These are phyloP conservation scores for Ischnus inquisitorius DNA, from an alignment of 2,888 invertebrate species.

Conservation along the genomic window DNA sequence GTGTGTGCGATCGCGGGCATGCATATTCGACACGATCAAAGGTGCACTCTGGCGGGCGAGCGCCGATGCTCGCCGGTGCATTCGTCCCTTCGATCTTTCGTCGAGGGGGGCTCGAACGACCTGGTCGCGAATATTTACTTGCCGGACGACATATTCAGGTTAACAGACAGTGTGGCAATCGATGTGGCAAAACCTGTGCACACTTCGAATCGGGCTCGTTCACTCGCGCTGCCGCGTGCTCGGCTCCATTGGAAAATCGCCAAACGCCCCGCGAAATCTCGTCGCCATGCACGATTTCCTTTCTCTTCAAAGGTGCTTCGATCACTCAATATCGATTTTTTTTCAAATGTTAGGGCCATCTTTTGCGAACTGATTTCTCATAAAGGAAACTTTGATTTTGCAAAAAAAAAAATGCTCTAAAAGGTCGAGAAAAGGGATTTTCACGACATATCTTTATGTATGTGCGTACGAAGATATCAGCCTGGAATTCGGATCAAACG, in stretches of 20 bases:
- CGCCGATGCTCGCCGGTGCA: conserved; percentile 55
- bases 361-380: too few species aligned
- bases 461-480: too few species aligned
- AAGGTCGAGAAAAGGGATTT: too few species aligned
- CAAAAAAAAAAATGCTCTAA: too few species aligned
- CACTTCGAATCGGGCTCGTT: neutral
- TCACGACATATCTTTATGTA: too few species aligned
- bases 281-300: too few species aligned
- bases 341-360: too few species aligned
- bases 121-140: conserved; percentile 67
- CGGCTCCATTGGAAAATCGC: conserved; percentile 56
- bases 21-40: conserved; percentile 50
- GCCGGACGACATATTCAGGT: conserved; percentile 68
- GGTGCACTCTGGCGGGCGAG: conserved; percentile 62
- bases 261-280: conserved; percentile 17
- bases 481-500: too few species aligned
- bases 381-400: too few species aligned
- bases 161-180: conserved; percentile 65
- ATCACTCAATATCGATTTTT: too few species aligned
- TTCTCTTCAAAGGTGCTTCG: too few species aligned
- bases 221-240: conserved; percentile 18
- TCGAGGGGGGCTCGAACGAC: conserved; percentile 48
- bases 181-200: conserved; percentile 61
- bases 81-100: conserved; percentile 63
- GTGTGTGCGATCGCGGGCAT: neutral